Base-by-base conservation (phyloP, 2,113 vertebrate species). In the Rhinolophus sinicus region DNA sequence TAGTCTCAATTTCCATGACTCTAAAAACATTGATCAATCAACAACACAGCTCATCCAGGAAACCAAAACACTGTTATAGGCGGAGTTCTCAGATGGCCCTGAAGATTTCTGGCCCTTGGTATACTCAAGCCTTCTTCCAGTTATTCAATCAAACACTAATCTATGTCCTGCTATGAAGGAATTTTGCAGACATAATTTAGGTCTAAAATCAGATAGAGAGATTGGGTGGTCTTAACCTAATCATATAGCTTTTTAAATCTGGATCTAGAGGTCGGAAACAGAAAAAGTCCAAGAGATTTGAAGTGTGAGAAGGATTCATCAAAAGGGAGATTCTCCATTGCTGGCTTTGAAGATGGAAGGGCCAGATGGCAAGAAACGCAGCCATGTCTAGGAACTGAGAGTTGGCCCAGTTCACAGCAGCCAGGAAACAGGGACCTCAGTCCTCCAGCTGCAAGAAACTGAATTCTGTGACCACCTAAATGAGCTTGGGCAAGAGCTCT, bases 201-300 rank as follows among this genome's bases (percentile, higher is more conserved):
- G 12, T 91, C 28, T 72, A 64, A 70, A 72, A 73, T 91, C 26
- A 75, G 33, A n/a, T 38, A 40, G 60, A 4, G 64, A 38, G n/a
- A 56, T 56, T 73, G 18, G 14, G 28, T 80, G 62, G 62, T 40
- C 75, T 70, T 87, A 56, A 93, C 26, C 38, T 84, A 52, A 75
- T 86, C 44, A 18, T 5, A 1, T 10, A 13, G 38, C 52, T 30
- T 50, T 88, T 75, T 84, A 84, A 56, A 78, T 88, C 14, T 76
- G 73, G n/a, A 26, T 58, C 60, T 88, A 54, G 21, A 76, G 24
- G 54, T 88, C 76, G 94, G 56, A 96, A 80, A 81, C 9, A 96
- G 81, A 76, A 88, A 69, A 92, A 88, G 56, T 40, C 50, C 52
- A 16, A 35, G 33, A 89, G 40, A 33, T 21, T 21, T 6, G 6